Evolutionary conservation across 2,888 invertebrate species (phyloP).

Genomic region (Rotaria magnacalcarata): DNA sequence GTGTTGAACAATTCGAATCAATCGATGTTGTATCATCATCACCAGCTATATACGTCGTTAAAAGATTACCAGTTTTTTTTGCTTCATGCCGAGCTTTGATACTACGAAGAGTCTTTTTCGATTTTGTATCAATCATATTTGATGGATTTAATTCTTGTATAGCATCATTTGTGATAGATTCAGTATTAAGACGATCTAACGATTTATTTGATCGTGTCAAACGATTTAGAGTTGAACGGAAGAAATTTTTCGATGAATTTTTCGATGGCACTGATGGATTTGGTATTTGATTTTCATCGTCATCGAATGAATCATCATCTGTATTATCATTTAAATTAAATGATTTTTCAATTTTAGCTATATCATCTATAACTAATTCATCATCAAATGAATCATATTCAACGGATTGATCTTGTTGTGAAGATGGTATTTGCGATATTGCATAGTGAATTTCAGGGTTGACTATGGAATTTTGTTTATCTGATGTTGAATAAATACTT

Average conservation of each 20-base stretch:
- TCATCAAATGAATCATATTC: conserved; percentile 33
- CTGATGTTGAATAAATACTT: not conserved
- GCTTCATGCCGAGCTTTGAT: conserved; percentile 10
- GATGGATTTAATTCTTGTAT: not conserved
- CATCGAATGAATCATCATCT: conserved; percentile 31
- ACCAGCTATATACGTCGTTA: not conserved
- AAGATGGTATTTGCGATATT: not conserved
- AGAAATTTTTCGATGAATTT: not conserved
- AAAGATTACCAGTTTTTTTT: not conserved
- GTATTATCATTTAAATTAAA: conserved; percentile 19
- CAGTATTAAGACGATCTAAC: not conserved
- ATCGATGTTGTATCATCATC: conserved; percentile 19
- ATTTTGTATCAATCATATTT: not conserved
- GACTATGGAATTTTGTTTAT: not conserved
- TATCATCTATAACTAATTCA: not conserved
- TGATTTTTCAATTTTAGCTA: not conserved
- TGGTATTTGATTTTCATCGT: not conserved
- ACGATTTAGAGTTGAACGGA: conserved; percentile 24
- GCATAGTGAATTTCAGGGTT: not conserved
- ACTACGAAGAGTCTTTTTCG: not conserved
- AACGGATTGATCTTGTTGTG: not conserved
- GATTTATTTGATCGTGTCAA: conserved; percentile 36
- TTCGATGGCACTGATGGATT: not conserved
- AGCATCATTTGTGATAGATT: not conserved
- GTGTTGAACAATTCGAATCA: conserved; percentile 30